These are phyloP conservation scores for Galerucella calmariensis DNA, from an alignment of 2,888 invertebrate genomes.

Conservation along the genomic window DNA sequence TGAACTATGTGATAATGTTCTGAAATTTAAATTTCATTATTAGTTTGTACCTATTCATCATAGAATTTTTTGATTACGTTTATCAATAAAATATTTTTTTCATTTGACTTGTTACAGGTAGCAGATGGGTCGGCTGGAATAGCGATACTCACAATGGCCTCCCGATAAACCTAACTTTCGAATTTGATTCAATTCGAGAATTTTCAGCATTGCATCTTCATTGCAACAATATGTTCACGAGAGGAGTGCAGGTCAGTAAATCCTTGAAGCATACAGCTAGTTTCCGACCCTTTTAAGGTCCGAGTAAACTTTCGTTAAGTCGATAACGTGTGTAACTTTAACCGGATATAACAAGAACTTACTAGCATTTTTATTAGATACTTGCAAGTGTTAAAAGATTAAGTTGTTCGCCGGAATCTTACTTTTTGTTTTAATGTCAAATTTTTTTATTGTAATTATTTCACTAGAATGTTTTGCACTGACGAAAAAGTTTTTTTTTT, in stretches of 20 bases:
- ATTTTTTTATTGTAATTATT: too few relatives aligned
- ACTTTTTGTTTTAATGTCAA: too few relatives aligned
- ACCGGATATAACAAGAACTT: slow-evolving; percentile 26
- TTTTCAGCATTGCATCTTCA: slow-evolving; percentile 80
- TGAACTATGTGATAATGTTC: too few relatives aligned
- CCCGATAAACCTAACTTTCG: slow-evolving; percentile 81
- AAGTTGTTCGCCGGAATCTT: too few relatives aligned
- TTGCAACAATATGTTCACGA: slow-evolving; percentile 82
- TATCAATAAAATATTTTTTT: not conserved
- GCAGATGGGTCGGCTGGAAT: slow-evolving; percentile 90
- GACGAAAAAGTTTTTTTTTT: too few relatives aligned
- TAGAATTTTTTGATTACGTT: not conserved
- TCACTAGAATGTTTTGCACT: too few relatives aligned
- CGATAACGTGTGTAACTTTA: slow-evolving; percentile 34
- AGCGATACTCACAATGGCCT: slow-evolving; percentile 70
- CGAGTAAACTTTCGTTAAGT: slow-evolving; percentile 12
- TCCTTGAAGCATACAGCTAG: slow-evolving; percentile 1
- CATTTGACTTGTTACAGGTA: slow-evolving; percentile 64
- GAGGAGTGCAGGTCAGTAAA: slow-evolving; percentile 78
- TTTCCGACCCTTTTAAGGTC: slow-evolving; percentile 2
- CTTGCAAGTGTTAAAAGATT: too few relatives aligned
- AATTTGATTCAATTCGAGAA: slow-evolving; percentile 81
- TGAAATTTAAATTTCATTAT: too few relatives aligned
- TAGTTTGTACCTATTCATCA: too few relatives aligned
- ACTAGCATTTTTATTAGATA: slow-evolving; percentile 21